Evolutionary conservation across 2,888 invertebrate genomes (phyloP), one percentile per base, ranked within the genome.

Genomic region (Cephus rjabovi): DNA sequence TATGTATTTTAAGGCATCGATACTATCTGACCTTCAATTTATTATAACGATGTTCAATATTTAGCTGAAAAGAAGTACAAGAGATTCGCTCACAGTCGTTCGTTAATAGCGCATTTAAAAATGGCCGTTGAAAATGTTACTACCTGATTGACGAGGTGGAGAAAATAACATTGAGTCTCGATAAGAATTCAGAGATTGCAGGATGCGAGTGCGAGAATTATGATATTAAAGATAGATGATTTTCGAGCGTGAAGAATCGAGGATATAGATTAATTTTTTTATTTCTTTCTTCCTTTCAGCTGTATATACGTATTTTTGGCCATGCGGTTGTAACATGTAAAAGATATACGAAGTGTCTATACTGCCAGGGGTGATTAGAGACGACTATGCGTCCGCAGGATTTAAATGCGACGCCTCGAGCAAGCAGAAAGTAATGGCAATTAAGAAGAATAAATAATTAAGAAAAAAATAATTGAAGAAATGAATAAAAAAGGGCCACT

Each of bases 401-500:
- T 6, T 56, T 56, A 23, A 56, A 56, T 56, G 56, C 56, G 56
- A 56, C 56, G 56, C 15, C 31, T 35, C 76, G 33, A 69, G 69
- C 35, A 68, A 23, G 34, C 69, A 37, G 37, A 75, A 34, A 77
- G 56, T 40, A 69, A 37, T 37, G 30, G 74, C 69, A 73, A 69
- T 69, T 37, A 73, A 78, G 35, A 30, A 75, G 56, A 34, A 37
- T 76, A 12, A 15, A 56, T 23, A 56, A 56, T 56, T 56, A 56
- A 56, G 56, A 23, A 9, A 23, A 23, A 23, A 56, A 56, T 23
- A 56, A 40, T 40, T 40, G 15, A 56, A 23, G 23, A 56, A 56
- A 56, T 56, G 56, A 56, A 23, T 56, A 23, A 56, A 23, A 56
- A 23, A 56, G 56, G 23, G 56, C 56, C 56, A 56, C 56, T 56